Base-by-base conservation (phyloP, 2,888 invertebrate species). In the Aphrophora alni region DNA sequence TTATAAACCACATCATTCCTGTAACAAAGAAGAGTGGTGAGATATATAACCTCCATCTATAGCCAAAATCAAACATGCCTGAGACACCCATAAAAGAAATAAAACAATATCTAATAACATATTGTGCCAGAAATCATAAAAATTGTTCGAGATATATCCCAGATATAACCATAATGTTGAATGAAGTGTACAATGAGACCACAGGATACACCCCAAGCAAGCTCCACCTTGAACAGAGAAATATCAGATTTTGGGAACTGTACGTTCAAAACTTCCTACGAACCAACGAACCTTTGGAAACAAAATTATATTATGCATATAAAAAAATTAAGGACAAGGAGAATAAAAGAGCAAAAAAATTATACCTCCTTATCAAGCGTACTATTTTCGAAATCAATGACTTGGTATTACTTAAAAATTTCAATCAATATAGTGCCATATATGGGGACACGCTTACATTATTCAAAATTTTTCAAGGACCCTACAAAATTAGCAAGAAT, bases 191-290 rank as follows among this genome's bases (percentile, higher is more conserved):
- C 27, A n/a, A n/a, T n/a, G 75, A 75, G 25, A 51, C 75, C 17
- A 75, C 75, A 17, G 75, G 75, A 3, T 75, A 44, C 26, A 51
- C 75, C 17, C 75, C 75, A 2, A 75, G 44, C 25, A 51, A 75
- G 26, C 17, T 75, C 1, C 51, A 44, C 10, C 44, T 75, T 5
- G 21, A n/a, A 4, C 1, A 3, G 4, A 75, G 26, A 51, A n/a
- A 38, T 75, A 24, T 25, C 4, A 1, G 25, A 14, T 44, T 75
- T 26, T 75, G 51, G 75, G 14, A 27, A 38, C 21, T n/a, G 3
- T 21, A 38, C n/a, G 10, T 74, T 14, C 1, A 38, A 33, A 21
- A 25, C 12, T 38, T n/a, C 17, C 4, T 7, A 7, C 5, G 38
- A n/a, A 38, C n/a, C 1, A 38, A 38, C n/a, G 7, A 3, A 5